phyloP scores from a whole-genome alignment of 2,888 invertebrate species.

The Caradrina kadenii region DNA sequence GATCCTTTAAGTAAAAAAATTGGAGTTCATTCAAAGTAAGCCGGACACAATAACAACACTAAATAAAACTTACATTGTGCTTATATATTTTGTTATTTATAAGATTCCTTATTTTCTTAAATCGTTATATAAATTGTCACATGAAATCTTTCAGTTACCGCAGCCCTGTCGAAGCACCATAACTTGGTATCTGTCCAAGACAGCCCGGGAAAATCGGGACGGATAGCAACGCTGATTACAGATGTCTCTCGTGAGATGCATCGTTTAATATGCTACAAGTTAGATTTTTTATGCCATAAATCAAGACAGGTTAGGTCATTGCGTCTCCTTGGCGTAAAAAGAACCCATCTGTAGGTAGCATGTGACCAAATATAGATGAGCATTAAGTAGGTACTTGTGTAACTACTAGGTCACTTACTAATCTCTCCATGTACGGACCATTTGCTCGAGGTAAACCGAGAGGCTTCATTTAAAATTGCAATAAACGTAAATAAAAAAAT shows the following conservation, averaged over 20 bases:
- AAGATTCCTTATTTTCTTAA: too few relatives aligned
- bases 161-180: too few relatives aligned
- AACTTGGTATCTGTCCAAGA: too few relatives aligned
- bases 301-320: constrained; percentile 46
- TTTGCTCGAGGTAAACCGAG: constrained; percentile 48
- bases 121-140: too few relatives aligned
- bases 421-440: constrained; percentile 53
- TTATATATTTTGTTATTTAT: too few relatives aligned
- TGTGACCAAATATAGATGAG: constrained; percentile 52
- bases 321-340: constrained; percentile 46
- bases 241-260: not conserved
- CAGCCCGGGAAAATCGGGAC: too few relatives aligned
- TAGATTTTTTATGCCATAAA: constrained; percentile 24
- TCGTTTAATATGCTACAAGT: constrained; percentile 17
- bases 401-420: constrained; percentile 50
- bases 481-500: constrained; percentile 8
- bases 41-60: too few relatives aligned
- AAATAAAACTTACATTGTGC: too few relatives aligned
- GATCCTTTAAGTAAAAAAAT: too few relatives aligned
- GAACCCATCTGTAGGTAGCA: constrained; percentile 42
- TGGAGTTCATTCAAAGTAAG: too few relatives aligned
- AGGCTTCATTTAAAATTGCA: constrained; percentile 41
- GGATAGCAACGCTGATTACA: not conserved
- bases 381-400: constrained; percentile 27
- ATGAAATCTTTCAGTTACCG: too few relatives aligned